These are phyloP conservation scores for Heterohyrax brucei DNA, from an alignment of 2,797 vertebrate species.

Conservation along the genomic window DNA sequence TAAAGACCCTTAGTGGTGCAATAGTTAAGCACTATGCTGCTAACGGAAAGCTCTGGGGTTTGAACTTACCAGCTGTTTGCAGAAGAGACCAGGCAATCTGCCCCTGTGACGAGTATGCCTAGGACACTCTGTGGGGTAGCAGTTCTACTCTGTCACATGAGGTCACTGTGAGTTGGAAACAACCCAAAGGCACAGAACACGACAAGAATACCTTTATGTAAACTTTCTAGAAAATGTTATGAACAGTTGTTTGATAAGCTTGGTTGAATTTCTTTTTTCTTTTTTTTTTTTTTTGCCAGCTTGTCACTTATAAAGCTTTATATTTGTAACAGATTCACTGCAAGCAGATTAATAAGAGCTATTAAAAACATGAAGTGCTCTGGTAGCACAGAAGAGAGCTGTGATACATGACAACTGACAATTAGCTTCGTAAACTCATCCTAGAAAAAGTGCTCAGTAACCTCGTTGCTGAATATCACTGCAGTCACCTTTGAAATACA, in stretches of 20 bases:
- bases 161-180: not conserved
- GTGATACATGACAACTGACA: too few relatives aligned
- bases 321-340: not conserved
- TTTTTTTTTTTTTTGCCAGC: not conserved
- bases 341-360: not conserved
- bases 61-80: not conserved
- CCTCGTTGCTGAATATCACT: too few relatives aligned
- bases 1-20: not conserved
- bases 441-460: too few relatives aligned
- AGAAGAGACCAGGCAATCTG: not conserved
- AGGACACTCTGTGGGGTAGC: not conserved
- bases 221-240: conserved; percentile 49
- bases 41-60: not conserved
- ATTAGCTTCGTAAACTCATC: too few relatives aligned
- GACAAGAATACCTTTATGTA: not conserved
- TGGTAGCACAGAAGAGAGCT: not conserved
- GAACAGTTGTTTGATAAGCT: not conserved
- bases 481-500: too few relatives aligned
- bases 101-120: not conserved
- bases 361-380: not conserved
- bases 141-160: not conserved
- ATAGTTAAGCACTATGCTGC: too few relatives aligned
- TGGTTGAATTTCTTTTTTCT: not conserved
- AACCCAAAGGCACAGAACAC: not conserved
- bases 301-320: not conserved